Evolutionary conservation across 2,888 invertebrate species (phyloP).

Genomic region (Scelioninae gen. 2): DNA sequence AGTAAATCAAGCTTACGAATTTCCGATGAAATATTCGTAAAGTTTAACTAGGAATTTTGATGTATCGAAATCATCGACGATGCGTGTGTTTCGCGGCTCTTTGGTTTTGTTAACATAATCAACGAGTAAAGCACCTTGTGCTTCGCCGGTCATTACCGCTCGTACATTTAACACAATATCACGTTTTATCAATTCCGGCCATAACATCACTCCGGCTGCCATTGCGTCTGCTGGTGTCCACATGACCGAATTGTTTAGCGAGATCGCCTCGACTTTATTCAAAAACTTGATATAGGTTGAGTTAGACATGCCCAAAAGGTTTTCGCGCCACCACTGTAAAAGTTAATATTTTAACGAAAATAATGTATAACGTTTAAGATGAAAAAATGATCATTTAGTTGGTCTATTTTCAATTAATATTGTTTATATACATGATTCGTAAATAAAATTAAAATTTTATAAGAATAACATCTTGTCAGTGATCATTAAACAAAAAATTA

Average conservation of each 20-base stretch:
- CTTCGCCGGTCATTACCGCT: conserved; percentile 63
- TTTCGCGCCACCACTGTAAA: conserved; percentile 77
- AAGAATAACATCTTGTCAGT: too few species aligned
- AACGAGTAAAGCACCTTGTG: conserved; percentile 64
- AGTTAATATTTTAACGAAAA: background rate
- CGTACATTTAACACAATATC: conserved; percentile 57
- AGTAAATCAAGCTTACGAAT: too few species aligned
- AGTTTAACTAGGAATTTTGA: too few species aligned
- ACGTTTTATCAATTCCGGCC: conserved; percentile 58
- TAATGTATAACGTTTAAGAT: too few species aligned
- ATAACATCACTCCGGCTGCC: conserved; percentile 62
- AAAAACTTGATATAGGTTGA: conserved; percentile 75
- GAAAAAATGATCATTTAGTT: too few species aligned
- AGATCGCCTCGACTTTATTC: conserved; percentile 75
- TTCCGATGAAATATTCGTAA: too few species aligned
- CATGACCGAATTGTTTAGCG: conserved; percentile 40
- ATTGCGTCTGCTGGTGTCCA: conserved; percentile 67
- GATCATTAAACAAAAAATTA: too few species aligned
- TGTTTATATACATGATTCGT: too few species aligned
- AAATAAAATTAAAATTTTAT: too few species aligned
- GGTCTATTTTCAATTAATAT: too few species aligned
- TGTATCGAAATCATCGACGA: conserved; percentile 21
- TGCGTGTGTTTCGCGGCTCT: conserved; percentile 30
- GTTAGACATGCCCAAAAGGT: conserved; percentile 74
- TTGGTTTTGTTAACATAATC: conserved; percentile 60